phyloP scores from a whole-genome alignment of 1,140 invertebrate species.

The Cydia splendana region DNA sequence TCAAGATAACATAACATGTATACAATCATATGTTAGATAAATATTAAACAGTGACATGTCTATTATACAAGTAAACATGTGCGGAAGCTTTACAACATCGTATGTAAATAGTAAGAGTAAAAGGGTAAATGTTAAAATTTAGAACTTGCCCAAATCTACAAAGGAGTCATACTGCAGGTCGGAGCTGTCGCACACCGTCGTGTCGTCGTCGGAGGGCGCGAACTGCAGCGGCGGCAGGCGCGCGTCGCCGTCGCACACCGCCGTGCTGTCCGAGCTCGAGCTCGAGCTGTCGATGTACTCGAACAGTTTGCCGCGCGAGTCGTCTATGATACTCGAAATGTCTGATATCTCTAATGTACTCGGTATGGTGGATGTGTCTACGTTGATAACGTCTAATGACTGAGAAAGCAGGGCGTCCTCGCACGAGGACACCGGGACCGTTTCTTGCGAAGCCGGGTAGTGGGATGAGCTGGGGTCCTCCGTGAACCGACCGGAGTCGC shows the following conservation, averaged over 20 bases:
- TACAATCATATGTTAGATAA: conserved; percentile 29
- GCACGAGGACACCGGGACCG: conserved; percentile 48
- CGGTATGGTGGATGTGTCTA: conserved; percentile 48
- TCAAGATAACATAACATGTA: conserved; percentile 28
- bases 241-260: conserved; percentile 54
- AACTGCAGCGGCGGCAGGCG: conserved; percentile 44
- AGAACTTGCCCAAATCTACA: conserved; percentile 64
- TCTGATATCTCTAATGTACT: conserved; percentile 49
- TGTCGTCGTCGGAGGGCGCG: conserved; percentile 50
- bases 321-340: conserved; percentile 34
- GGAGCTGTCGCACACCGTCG: conserved; percentile 54
- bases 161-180: conserved; percentile 74
- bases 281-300: conserved; percentile 69
- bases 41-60: conserved; percentile 36
- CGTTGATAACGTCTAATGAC: conserved; percentile 59
- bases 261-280: conserved; percentile 66
- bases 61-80: conserved; percentile 35
- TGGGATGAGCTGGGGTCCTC: conserved; percentile 68
- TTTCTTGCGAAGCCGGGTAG: conserved; percentile 43
- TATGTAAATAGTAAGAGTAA: conserved; percentile 35
- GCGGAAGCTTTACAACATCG: conserved; percentile 39
- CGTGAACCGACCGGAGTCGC: conserved; percentile 68
- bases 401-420: conserved; percentile 69
- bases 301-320: conserved; percentile 45
- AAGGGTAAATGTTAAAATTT: conserved; percentile 52